These are phyloP conservation scores for Gorilla gorilla DNA, from an alignment of 2,113 vertebrate genomes.

Conservation along the genomic window DNA sequence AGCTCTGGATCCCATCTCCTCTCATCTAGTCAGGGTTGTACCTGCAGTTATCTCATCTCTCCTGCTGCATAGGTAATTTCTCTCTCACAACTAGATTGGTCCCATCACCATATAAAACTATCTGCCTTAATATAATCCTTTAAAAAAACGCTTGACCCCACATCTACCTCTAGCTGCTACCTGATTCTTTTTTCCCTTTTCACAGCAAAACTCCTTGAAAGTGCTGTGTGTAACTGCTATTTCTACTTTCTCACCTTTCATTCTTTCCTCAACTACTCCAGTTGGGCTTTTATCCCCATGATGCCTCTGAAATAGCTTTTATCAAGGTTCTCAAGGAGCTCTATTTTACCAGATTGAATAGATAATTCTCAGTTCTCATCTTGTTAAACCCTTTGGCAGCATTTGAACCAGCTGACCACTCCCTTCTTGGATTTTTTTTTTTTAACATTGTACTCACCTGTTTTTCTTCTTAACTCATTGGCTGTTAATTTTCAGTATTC, in stretches of 20 bases:
- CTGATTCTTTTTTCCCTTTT: not conserved
- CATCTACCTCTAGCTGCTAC: not conserved
- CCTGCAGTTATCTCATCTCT: not conserved
- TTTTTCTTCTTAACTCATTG: not conserved
- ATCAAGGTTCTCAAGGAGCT: not conserved
- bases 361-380: not conserved
- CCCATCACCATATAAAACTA: not conserved
- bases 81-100: not conserved
- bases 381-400: not conserved
- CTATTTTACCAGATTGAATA: not conserved
- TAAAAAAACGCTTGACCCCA: not conserved
- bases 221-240: not conserved
- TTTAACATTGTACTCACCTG: not conserved
- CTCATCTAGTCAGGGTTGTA: not conserved
- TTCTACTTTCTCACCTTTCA: not conserved
- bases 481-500: not conserved
- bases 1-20: not conserved
- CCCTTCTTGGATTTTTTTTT: not conserved
- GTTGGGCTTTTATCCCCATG: not conserved
- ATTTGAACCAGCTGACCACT: not conserved
- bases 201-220: not conserved
- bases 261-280: not conserved
- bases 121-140: not conserved
- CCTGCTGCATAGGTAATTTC: not conserved
- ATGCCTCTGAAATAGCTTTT: not conserved